Percentiles rank a stretch among this genome's conserved stretches.
These are phyloP conservation scores for Varanus komodoensis DNA, from an alignment of 2,113 vertebrate species.

Conservation along the genomic window DNA sequence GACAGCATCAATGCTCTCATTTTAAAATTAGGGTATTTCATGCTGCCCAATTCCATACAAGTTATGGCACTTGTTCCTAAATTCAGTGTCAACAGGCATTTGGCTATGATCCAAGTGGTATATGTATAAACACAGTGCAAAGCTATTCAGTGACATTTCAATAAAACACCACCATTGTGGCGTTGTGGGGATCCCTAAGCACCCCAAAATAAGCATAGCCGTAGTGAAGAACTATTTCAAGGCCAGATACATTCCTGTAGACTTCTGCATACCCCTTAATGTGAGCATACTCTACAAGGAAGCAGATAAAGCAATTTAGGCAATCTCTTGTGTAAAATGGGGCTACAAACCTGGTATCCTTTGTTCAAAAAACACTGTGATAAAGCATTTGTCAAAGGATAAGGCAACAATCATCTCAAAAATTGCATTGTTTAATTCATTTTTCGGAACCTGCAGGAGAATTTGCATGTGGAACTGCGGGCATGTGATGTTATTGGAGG, in stretches of 20 bases:
- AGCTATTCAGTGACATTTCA: neutral
- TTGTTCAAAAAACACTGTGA: neutral
- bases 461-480: neutral
- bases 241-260: neutral
- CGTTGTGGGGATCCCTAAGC: neutral
- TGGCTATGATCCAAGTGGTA: neutral
- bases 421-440: neutral
- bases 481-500: neutral
- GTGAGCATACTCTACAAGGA: neutral
- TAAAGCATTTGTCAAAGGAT: neutral
- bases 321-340: neutral
- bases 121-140: neutral
- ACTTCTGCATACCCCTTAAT: neutral
- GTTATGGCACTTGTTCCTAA: neutral
- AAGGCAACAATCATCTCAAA: neutral
- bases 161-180: neutral
- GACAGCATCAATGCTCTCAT: neutral
- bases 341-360: neutral
- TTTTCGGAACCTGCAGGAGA: neutral
- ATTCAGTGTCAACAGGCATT: neutral
- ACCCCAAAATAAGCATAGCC: neutral
- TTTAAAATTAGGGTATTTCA: neutral
- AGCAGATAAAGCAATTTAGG: neutral
- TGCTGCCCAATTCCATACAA: neutral
- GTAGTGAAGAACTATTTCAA: neutral